phyloP scores from a whole-genome alignment of 1,140 invertebrate genomes.

The Bombus terrestris region DNA sequence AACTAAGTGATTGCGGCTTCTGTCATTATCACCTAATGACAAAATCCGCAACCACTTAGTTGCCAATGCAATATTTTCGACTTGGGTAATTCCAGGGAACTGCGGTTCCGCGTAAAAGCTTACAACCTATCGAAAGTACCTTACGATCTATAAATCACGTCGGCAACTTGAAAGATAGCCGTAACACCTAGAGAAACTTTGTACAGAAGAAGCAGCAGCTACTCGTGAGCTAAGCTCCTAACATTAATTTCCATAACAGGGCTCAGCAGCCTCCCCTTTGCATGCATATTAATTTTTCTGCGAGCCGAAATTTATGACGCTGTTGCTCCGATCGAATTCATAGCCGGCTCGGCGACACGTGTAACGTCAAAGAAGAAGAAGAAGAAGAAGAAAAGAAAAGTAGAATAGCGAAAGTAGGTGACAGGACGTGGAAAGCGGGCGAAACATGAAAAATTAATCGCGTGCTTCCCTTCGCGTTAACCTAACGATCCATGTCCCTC shows the following conservation, averaged over 20 bases:
- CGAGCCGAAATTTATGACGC: conserved; percentile 30
- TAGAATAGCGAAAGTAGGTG: neutral
- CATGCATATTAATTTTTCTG: conserved; percentile 30
- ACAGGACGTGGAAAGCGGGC: neutral
- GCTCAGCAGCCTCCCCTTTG: neutral
- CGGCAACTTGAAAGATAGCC: neutral
- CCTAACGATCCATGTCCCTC: conserved; percentile 8
- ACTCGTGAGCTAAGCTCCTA: neutral
- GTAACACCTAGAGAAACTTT: neutral
- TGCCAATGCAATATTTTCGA: no score
- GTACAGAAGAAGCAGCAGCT: neutral
- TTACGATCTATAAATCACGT: neutral
- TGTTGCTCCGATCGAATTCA: neutral
- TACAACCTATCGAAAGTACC: neutral
- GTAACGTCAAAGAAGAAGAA: neutral
- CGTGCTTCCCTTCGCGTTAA: conserved; percentile 16
- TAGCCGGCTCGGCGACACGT: neutral
- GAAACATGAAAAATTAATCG: conserved; percentile 32
- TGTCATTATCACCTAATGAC: no score
- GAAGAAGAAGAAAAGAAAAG: no score
- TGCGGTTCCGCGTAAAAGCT: neutral
- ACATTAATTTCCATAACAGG: conserved; percentile 31
- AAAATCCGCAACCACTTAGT: no score
- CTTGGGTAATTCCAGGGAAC: neutral
- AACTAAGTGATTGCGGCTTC: no score